A percentile compares a stretch with the other conserved stretches of the same genome.
These are phyloP conservation scores for Lucilia cuprina DNA, from an alignment of 1,140 invertebrate genomes.

Conservation along the genomic window DNA sequence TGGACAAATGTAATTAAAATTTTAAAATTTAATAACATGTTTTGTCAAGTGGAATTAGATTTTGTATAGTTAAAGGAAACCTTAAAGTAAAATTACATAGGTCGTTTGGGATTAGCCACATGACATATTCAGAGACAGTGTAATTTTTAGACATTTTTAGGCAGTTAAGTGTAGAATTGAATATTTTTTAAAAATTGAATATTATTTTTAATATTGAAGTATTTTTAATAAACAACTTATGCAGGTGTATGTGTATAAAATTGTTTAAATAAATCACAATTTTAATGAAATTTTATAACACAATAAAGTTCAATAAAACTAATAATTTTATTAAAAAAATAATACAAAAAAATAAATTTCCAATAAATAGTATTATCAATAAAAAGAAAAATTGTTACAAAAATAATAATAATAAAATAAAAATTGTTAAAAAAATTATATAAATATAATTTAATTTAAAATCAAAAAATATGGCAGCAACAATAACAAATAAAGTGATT, in stretches of 20 bases:
- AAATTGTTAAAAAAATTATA: too few species aligned
- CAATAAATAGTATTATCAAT: neutral
- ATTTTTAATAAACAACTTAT: too few species aligned
- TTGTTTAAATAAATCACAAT: neutral
- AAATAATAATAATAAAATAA: neutral
- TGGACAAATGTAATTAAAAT: slow-evolving; percentile 5
- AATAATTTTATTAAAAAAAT: neutral
- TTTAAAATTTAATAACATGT: slow-evolving; percentile 7
- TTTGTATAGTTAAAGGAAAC: slow-evolving; percentile 7
- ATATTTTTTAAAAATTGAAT: too few species aligned
- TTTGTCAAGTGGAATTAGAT: neutral
- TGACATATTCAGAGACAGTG: too few species aligned
- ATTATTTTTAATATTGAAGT: too few species aligned
- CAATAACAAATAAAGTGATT: neutral
- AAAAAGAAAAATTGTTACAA: neutral
- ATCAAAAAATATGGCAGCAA: neutral
- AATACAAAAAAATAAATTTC: too few species aligned
- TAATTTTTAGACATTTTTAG: too few species aligned
- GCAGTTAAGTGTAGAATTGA: too few species aligned
- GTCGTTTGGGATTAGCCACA: too few species aligned
- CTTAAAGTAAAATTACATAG: neutral
- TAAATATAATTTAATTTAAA: neutral
- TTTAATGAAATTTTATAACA: neutral
- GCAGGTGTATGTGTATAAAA: neutral
- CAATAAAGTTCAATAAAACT: neutral